Evolutionary conservation across 2,888 invertebrate species (phyloP).

Genomic region (Branchipolynoe longqiensis): DNA sequence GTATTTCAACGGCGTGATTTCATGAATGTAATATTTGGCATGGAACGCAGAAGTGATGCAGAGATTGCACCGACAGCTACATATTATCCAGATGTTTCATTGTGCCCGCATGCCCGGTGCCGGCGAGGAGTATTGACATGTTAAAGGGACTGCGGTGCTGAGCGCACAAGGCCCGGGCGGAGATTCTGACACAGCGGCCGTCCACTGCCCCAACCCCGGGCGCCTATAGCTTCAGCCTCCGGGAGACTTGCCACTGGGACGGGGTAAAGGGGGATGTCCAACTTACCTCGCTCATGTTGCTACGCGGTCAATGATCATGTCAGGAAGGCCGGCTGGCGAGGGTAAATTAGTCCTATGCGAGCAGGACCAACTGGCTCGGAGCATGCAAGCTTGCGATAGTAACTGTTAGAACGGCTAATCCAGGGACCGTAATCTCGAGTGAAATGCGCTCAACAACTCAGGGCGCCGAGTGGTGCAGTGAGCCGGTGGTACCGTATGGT

Average conservation of each 20-base stretch:
- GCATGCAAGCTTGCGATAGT: not conserved
- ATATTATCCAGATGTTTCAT: too few relatives aligned
- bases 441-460: not conserved
- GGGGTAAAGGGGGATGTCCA: not conserved
- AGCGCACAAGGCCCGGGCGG: slow-evolving; percentile 12
- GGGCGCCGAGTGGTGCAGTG: not conserved
- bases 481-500: not conserved
- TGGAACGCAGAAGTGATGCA: too few relatives aligned
- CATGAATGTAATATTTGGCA: too few relatives aligned
- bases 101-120: too few relatives aligned
- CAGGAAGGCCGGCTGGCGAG: not conserved
- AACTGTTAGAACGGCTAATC: not conserved
- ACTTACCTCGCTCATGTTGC: slow-evolving; percentile 46
- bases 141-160: not conserved
- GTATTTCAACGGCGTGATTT: too few relatives aligned
- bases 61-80: too few relatives aligned
- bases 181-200: slow-evolving; percentile 44
- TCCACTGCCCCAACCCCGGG: slow-evolving; percentile 1
- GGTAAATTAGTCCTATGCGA: slow-evolving; percentile 10
- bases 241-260: not conserved
- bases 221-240: slow-evolving; percentile 14
- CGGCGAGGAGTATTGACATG: slow-evolving; percentile 43
- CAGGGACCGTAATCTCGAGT: not conserved
- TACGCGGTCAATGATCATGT: not conserved
- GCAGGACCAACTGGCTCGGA: not conserved